A percentile compares a stretch with the other conserved stretches of the same genome.
These are phyloP conservation scores for Podarcis cretensis DNA, from an alignment of 2,113 vertebrate species.

Conservation along the genomic window DNA sequence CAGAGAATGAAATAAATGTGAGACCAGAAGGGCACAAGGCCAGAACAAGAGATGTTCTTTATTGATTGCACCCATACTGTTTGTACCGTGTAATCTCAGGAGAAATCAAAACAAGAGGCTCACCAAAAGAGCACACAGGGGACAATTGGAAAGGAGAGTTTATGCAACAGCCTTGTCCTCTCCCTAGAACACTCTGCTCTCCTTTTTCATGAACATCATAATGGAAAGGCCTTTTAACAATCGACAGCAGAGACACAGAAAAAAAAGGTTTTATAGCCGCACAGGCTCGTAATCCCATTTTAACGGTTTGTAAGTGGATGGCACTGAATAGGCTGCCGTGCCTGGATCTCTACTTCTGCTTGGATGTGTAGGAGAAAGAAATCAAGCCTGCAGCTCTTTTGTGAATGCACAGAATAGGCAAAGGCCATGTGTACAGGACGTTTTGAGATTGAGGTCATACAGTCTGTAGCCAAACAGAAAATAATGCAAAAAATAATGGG, in stretches of 20 bases:
- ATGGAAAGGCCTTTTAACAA: constrained; percentile 14
- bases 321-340: constrained; percentile 40
- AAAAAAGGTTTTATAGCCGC: constrained; percentile 25
- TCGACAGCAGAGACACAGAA: constrained; percentile 3
- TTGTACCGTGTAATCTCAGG: not conserved
- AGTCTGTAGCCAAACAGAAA: not conserved
- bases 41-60: not conserved
- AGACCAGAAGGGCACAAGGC: not conserved
- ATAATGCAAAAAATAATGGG: not conserved
- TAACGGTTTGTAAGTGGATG: constrained; percentile 48
- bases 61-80: not conserved
- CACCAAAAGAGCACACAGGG: constrained; percentile 1
- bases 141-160: not conserved
- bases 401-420: constrained; percentile 31
- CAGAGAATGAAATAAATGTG: not conserved
- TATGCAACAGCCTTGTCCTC: not conserved
- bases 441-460: not conserved
- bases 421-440: not conserved
- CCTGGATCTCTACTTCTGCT: constrained; percentile 1
- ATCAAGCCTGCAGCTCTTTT: constrained; percentile 31
- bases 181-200: constrained; percentile 14
- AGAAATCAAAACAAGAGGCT: not conserved
- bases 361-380: constrained; percentile 29
- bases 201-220: constrained; percentile 27
- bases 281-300: constrained; percentile 40